phyloP scores from a whole-genome alignment of 2,888 invertebrate species.

The Drosophila suboccidentalis region DNA sequence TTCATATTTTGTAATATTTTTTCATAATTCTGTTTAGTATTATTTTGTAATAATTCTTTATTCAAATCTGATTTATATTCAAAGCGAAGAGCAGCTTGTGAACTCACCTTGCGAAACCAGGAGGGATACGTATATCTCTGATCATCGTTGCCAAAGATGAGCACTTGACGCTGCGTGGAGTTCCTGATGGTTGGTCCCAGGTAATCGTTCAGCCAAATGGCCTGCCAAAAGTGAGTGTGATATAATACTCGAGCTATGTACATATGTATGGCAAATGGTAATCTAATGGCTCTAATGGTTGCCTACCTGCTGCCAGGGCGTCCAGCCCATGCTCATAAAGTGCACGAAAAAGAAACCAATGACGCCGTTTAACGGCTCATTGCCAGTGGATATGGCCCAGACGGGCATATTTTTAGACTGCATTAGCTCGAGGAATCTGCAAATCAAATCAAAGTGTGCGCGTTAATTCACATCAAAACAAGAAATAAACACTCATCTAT shows the following conservation, averaged over 20 bases:
- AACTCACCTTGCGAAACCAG: conserved; percentile 88
- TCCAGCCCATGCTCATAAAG: conserved; percentile 94
- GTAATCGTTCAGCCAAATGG: conserved; percentile 90
- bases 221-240: conserved; percentile 83
- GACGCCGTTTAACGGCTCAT: conserved; percentile 93
- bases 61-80: not conserved
- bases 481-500: conserved; percentile 5
- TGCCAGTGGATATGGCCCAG: conserved; percentile 96
- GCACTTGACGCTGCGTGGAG: conserved; percentile 87
- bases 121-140: conserved; percentile 89
- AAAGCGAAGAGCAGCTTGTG: too few relatives aligned
- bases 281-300: conserved; percentile 5
- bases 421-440: conserved; percentile 89
- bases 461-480: conserved; percentile 7
- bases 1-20: too few relatives aligned
- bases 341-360: conserved; percentile 86
- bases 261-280: conserved; percentile 3
- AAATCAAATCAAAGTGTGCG: conserved; percentile 19
- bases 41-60: too few relatives aligned
- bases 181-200: conserved; percentile 91
- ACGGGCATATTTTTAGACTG: conserved; percentile 88
- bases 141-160: conserved; percentile 92
- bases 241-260: not conserved
- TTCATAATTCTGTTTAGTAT: too few relatives aligned
- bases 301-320: conserved; percentile 87